phyloP scores from a whole-genome alignment of 2,797 vertebrate species.

The Silurus lanzhouensis region DNA sequence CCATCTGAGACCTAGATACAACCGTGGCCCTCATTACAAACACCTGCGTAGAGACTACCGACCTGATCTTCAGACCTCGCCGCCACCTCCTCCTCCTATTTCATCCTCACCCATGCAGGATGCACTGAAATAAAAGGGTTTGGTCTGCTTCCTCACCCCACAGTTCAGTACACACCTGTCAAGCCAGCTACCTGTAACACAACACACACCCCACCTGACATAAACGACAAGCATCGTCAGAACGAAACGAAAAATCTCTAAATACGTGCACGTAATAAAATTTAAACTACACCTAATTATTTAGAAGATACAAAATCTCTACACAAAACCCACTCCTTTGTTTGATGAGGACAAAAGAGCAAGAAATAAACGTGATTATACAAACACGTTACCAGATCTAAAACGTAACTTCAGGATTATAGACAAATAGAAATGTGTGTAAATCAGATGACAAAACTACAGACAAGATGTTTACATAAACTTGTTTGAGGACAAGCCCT shows the following conservation, averaged over 20 bases:
- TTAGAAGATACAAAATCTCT: background rate
- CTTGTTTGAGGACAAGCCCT: background rate
- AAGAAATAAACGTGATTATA: background rate
- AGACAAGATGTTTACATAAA: background rate
- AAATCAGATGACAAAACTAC: background rate
- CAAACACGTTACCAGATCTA: background rate
- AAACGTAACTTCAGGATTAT: background rate
- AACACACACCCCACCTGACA: background rate
- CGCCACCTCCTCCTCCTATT: slow-evolving; percentile 8
- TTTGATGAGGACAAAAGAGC: background rate
- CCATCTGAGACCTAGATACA: slow-evolving; percentile 53
- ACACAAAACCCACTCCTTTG: background rate
- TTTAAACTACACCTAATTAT: background rate
- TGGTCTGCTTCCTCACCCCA: background rate
- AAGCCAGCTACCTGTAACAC: background rate
- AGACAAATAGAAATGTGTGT: background rate
- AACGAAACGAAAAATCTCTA: background rate
- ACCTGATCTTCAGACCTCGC: slow-evolving; percentile 30
- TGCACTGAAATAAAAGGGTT: slow-evolving; percentile 8
- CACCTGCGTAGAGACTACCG: slow-evolving; percentile 51
- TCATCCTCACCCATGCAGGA: slow-evolving; percentile 19
- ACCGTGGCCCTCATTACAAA: slow-evolving; percentile 38
- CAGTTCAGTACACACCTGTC: too few relatives aligned
- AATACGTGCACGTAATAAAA: background rate
- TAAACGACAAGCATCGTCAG: background rate